Base-by-base conservation (phyloP, 2,797 vertebrate genomes). In the Triplophysa yarkandensis region DNA sequence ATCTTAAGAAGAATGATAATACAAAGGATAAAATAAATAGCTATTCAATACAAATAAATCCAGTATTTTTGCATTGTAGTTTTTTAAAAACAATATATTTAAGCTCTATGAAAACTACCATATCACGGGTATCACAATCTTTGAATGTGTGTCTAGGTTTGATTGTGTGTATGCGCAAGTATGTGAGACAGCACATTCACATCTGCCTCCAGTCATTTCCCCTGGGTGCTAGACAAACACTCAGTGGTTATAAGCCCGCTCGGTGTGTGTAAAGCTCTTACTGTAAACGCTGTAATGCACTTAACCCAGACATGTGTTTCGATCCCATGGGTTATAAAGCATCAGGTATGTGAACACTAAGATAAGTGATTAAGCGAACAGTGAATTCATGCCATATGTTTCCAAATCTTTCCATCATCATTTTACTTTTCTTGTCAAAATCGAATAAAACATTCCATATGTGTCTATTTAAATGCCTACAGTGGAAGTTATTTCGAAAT, bases 151-250 rank as follows among this genome's bases (percentile, higher is more conserved):
- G 39, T 64, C 23, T 68, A 21, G 25, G 48, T 70, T 55, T 71
- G 39, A 60, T 66, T 71, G 62, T 28, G 34, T 32, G 67, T 25
- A 39, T 65, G 60, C 7, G 60, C 16, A 43, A 62, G 58, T 43
- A 28, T 52, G 39, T 62, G 70, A 36, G 65, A 52, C 55, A 32
- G 25, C 23, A 36, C 50, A 71, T 48, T 58, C 57, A 19, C 52
- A 55, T 64, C 57, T 70, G 64, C 54, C 77, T 63, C 68, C 48
- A 34, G 16, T 71, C 78, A 80, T 83, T 79, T 83, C 79, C 67
- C 77, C 23, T 55, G 58, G 63, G 74, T 72, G 57, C 64, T 48
- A 39, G 63, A 79, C 64, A 74, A 70, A 69, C 78, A 78, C 67
- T 80, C 57, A 81, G 14, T 75, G 46, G 54, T 68, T 77, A 57